Conservation (phyloP, 2,797 vertebrate species). For the Leontocebus nigricollis region DNA sequence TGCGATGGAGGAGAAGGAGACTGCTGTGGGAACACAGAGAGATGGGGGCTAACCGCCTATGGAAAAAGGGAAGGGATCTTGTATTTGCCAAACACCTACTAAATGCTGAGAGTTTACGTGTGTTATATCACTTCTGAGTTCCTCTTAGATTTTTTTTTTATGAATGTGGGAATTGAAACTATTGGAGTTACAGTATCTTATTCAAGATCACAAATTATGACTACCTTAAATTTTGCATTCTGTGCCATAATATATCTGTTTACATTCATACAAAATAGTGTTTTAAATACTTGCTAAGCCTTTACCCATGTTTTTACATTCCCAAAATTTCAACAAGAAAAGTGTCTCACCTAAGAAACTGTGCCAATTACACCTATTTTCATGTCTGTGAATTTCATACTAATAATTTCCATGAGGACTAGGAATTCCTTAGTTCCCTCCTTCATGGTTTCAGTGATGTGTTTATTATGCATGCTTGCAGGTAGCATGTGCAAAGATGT, state of each 20-base stretch:
- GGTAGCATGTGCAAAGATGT: neutral
- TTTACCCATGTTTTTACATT: neutral
- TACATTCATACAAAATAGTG: neutral
- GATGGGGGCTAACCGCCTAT: fast-evolving
- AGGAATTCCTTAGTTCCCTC: neutral
- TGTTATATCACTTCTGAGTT: neutral
- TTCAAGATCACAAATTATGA: slow-evolving; percentile 6
- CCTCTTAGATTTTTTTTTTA: neutral
- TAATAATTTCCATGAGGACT: neutral
- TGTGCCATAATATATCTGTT: neutral
- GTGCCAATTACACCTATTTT: neutral
- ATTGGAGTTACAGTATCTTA: neutral
- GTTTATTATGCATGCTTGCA: neutral
- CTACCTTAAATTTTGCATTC: neutral
- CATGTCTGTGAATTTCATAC: slow-evolving; percentile 20
- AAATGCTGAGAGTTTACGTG: neutral
- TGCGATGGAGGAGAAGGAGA: neutral
- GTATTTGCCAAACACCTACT: neutral
- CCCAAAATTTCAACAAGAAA: neutral
- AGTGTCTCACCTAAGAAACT: neutral
- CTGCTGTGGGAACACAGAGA: neutral
- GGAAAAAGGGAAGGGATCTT: neutral
- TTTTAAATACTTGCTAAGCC: neutral
- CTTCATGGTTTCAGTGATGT: neutral
- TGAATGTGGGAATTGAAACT: neutral